These are phyloP conservation scores for Ornithoptera alexandrae DNA, from an alignment of 2,888 invertebrate species.

Conservation along the genomic window DNA sequence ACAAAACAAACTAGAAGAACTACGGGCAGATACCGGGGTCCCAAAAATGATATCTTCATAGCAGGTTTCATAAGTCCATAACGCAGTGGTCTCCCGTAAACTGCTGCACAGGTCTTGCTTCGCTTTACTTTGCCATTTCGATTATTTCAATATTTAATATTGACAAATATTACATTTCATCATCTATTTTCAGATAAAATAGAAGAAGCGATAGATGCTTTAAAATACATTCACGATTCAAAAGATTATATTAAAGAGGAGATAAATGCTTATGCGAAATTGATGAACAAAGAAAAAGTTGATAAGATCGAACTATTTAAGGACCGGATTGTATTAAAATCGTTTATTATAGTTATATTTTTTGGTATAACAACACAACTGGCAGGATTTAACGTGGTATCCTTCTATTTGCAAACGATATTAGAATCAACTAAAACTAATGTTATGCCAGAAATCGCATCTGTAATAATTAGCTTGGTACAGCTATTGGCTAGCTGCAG, in stretches of 20 bases:
- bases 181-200: conserved; percentile 41
- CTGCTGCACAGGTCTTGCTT: too few species aligned
- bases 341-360: conserved; percentile 35
- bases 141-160: too few species aligned
- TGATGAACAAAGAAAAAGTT: conserved; percentile 26
- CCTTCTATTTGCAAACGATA: conserved; percentile 53
- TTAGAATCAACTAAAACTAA: conserved; percentile 49
- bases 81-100: too few species aligned
- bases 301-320: conserved; percentile 35
- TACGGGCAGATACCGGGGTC: too few species aligned
- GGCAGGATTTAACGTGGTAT: conserved; percentile 48
- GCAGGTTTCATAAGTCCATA: too few species aligned
- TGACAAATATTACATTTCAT: too few species aligned
- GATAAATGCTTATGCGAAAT: conserved; percentile 45
- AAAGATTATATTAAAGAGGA: conserved; percentile 48
- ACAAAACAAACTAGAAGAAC: too few species aligned
- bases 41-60: too few species aligned
- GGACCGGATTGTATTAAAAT: conserved; percentile 39
- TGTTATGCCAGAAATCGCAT: conserved; percentile 46
- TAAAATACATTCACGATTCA: conserved; percentile 49
- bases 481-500: conserved; percentile 50
- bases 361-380: conserved; percentile 39
- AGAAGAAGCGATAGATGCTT: conserved; percentile 44
- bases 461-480: conserved; percentile 49
- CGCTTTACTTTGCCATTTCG: too few species aligned